Conservation (phyloP, 2,888 invertebrate genomes). For the Noctuana brunneofusca region DNA sequence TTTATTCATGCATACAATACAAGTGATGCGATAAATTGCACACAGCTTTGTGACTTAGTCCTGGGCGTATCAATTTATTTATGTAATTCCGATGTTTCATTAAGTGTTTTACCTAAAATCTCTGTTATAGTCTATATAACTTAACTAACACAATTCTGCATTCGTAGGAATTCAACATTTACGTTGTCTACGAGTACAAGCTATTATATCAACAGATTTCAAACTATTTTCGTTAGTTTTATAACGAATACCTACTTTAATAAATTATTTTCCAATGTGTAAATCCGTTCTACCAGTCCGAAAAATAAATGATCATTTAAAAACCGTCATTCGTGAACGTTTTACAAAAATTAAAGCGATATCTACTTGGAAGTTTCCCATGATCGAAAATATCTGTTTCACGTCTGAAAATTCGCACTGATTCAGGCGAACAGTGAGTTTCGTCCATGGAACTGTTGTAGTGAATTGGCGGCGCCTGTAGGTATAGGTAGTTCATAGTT, state of each 20-base stretch:
- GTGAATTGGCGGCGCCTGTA: conserved; percentile 43
- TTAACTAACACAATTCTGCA: too few species aligned
- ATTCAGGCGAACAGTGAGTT: conserved; percentile 19
- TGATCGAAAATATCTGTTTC: conserved; percentile 26
- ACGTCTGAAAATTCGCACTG: conserved; percentile 27
- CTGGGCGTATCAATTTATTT: not conserved
- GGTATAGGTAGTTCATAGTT: conserved; percentile 50
- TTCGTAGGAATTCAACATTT: too few species aligned
- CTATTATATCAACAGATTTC: too few species aligned
- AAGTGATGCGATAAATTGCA: conserved; percentile 12
- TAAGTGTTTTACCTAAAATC: not conserved
- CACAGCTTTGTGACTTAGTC: conserved; percentile 8
- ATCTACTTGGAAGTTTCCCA: conserved; percentile 16
- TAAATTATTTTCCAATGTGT: not conserved
- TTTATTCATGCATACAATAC: conserved; percentile 17
- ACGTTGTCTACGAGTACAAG: too few species aligned
- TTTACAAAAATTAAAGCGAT: conserved; percentile 25
- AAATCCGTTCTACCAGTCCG: not conserved
- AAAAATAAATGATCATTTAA: not conserved
- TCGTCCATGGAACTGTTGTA: conserved; percentile 22
- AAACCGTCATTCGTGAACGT: conserved; percentile 8
- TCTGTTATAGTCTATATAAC: not conserved
- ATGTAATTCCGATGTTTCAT: not conserved
- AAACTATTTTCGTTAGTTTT: too few species aligned
- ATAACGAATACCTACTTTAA: too few species aligned